Evolutionary conservation across 2,888 invertebrate genomes (phyloP), one percentile per base, ranked within the genome.

Genomic region (Erebia palarica): DNA sequence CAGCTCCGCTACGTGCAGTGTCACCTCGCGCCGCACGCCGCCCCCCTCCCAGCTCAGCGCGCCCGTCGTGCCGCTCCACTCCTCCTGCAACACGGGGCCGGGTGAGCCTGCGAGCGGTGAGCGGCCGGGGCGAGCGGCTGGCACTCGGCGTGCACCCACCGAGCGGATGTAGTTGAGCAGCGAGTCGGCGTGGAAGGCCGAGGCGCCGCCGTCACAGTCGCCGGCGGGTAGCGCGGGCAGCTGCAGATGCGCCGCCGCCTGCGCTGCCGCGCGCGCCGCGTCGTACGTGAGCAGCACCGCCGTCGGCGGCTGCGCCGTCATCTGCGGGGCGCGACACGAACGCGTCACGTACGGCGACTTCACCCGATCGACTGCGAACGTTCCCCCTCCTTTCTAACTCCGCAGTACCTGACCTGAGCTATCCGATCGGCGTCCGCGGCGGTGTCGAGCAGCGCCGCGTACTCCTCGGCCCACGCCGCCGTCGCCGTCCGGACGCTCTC

Each of bases 131-230:
- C n/a, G n/a, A n/a, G n/a, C n/a, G n/a, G n/a, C n/a, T n/a, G n/a
- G n/a, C n/a, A n/a, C n/a, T 27, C 27, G 27, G 27, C 3, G 55
- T 21, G 16, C 21, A 21, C 57, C 18, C 11, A 83, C 88, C 75
- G 91, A 90, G 72, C 91, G 88, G 67, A 92, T 74, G 75, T 88
- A 91, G 81, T 92, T 92, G 63, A 92, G 86, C 74, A 92, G 80
- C 9, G 92, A 88, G 79, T 90, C 90, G 1, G 91, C 91, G 77
- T 92, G 90, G 80, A 90, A 87, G 70, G 88, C 86, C 53, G 85
- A 87, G 47, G 75, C 74, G 64, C 89, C 90, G 51, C 27, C 18
- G 4, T 65, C 76, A 80, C 91, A 90, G 77, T 81, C 80, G 61
- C 84, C 86, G 69, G 75, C 61, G 13, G 75, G 73, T 13, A 75